Evolutionary conservation across 2,113 vertebrate species (phyloP).

Genomic region (Muntiacus reevesi): DNA sequence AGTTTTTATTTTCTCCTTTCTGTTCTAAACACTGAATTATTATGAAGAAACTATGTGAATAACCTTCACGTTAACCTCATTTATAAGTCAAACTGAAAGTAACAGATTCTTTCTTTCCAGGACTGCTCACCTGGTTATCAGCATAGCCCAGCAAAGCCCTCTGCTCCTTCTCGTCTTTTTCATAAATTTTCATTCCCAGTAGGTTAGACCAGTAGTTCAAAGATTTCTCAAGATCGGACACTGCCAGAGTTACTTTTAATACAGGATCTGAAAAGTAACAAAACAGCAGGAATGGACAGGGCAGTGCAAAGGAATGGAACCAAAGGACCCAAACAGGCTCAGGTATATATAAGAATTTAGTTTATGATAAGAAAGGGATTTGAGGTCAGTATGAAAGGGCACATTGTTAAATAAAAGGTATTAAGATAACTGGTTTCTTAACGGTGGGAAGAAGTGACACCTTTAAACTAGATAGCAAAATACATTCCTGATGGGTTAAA

Average conservation of each 20-base stretch:
- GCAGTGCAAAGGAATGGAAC: background rate
- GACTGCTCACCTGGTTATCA: constrained; percentile 87
- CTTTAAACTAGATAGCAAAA: constrained; percentile 4
- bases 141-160: constrained; percentile 88
- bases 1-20: background rate
- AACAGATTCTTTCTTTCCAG: background rate
- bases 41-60: background rate
- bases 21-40: background rate
- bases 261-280: constrained; percentile 86
- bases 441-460: background rate
- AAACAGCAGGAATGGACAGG: background rate
- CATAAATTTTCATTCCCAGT: constrained; percentile 92
- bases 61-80: background rate
- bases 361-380: background rate
- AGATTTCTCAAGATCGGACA: constrained; percentile 90
- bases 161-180: constrained; percentile 87
- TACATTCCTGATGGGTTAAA: background rate
- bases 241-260: constrained; percentile 92
- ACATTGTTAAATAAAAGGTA: background rate
- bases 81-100: background rate
- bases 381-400: background rate
- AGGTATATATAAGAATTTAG: background rate
- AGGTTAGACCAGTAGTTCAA: constrained; percentile 90
- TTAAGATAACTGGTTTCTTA: background rate
- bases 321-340: background rate